Conservation (phyloP, 2,797 vertebrate species). For the Eulemur albifrons region DNA sequence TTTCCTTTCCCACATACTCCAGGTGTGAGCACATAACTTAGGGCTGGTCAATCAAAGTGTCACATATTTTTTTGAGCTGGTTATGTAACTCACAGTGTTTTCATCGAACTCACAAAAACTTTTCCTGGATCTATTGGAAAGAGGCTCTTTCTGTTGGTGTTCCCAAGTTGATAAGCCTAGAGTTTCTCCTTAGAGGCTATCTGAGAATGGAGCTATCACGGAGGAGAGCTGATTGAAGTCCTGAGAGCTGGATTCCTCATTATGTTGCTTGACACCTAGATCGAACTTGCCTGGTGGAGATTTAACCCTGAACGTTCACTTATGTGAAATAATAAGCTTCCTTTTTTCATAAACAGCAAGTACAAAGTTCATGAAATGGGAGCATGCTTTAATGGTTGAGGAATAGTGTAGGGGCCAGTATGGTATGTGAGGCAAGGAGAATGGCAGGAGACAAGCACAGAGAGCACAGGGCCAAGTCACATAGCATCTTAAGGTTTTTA, state of each 20-base stretch:
- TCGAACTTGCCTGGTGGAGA: not conserved
- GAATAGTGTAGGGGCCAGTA: no score
- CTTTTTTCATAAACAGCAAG: not conserved
- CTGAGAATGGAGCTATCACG: not conserved
- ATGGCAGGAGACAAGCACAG: not conserved
- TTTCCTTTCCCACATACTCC: not conserved
- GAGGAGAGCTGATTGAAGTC: not conserved
- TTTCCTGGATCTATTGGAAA: not conserved
- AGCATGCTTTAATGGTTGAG: not conserved
- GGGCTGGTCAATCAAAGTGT: not conserved
- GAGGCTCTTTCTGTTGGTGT: not conserved
- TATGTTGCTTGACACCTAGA: not conserved
- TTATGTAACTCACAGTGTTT: not conserved
- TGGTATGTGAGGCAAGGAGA: not conserved
- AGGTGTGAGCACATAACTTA: constrained; percentile 17
- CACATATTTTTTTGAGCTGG: not conserved
- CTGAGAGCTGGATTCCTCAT: not conserved
- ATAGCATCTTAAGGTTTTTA: not conserved
- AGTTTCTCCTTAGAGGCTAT: not conserved
- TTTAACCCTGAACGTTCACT: not conserved
- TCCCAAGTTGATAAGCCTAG: not conserved
- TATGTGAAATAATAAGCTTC: not conserved
- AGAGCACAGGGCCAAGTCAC: not conserved
- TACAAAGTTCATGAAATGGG: not conserved
- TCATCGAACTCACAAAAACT: not conserved